A percentile compares a stretch with the other conserved stretches of the same genome.
Evolutionary conservation across 2,797 vertebrate species (phyloP).

Genomic region (Spinibarbus caldwelli): DNA sequence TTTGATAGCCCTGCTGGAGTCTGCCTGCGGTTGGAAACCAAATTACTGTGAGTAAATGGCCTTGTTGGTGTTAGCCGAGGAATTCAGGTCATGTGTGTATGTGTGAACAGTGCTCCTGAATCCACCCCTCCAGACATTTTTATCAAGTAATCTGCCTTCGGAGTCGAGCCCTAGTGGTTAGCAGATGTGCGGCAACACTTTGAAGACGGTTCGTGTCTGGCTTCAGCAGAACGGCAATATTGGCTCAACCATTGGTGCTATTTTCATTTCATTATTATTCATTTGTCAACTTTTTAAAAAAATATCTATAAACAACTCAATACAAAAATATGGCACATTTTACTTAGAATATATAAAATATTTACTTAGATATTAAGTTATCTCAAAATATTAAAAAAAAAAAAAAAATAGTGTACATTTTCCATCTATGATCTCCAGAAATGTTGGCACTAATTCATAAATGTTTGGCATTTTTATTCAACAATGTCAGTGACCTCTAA

Average conservation of each 20-base stretch:
- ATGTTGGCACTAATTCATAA: background rate
- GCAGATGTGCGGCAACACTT: background rate
- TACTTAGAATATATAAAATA: too few relatives aligned
- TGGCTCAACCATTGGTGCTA: background rate
- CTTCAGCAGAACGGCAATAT: background rate
- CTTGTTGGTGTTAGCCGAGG: conserved; percentile 62
- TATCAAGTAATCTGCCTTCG: background rate
- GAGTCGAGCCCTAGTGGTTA: background rate
- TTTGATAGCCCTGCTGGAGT: conserved; percentile 71
- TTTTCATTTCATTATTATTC: too few relatives aligned
- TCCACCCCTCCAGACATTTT: conserved; percentile 18
- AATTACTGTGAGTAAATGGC: conserved; percentile 77
- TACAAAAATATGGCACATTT: too few relatives aligned
- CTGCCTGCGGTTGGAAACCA: conserved; percentile 70
- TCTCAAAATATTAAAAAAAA: background rate
- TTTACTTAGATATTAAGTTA: background rate
- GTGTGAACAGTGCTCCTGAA: conserved; percentile 56
- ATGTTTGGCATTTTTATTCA: background rate
- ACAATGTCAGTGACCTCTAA: conserved; percentile 7
- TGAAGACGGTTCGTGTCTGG: background rate
- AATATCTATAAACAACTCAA: too few relatives aligned
- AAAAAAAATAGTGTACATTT: background rate
- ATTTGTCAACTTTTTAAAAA: too few relatives aligned
- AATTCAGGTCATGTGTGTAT: conserved; percentile 68
- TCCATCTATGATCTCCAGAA: background rate